phyloP scores from a whole-genome alignment of 2,797 vertebrate genomes.

The Eospalax fontanierii region DNA sequence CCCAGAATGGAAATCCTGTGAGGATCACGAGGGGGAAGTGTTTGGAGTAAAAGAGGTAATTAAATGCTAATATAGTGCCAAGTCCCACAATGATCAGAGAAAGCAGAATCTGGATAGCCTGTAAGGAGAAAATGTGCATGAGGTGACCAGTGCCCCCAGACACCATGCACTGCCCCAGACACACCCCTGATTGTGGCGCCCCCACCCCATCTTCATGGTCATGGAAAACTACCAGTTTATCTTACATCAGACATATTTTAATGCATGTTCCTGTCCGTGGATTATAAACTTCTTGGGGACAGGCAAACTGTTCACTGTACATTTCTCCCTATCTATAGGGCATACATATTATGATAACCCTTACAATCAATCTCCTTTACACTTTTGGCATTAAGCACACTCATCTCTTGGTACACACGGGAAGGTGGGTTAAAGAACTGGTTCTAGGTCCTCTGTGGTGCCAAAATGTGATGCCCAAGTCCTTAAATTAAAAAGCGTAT shows the following conservation, averaged over 20 bases:
- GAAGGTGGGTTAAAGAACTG: neutral
- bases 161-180: neutral
- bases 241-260: neutral
- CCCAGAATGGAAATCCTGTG: conserved; percentile 81
- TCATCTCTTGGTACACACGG: neutral
- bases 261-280: neutral
- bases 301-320: neutral
- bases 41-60: conserved; percentile 18
- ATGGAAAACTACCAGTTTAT: too few species aligned
- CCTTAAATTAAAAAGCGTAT: neutral
- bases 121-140: conserved; percentile 22
- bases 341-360: neutral
- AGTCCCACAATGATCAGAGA: conserved; percentile 61
- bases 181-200: rapidly evolving
- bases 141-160: neutral
- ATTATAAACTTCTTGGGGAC: neutral
- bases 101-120: conserved; percentile 79
- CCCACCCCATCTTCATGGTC: neutral
- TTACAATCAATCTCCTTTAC: neutral
- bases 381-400: neutral
- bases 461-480: neutral
- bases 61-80: conserved; percentile 67
- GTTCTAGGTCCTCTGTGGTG: neutral
- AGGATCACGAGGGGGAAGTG: conserved; percentile 43
- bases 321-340: neutral